Evolutionary conservation across 2,113 vertebrate genomes (phyloP), one percentile per base, ranked within the genome.

Genomic region (Chroicocephalus ridibundus): DNA sequence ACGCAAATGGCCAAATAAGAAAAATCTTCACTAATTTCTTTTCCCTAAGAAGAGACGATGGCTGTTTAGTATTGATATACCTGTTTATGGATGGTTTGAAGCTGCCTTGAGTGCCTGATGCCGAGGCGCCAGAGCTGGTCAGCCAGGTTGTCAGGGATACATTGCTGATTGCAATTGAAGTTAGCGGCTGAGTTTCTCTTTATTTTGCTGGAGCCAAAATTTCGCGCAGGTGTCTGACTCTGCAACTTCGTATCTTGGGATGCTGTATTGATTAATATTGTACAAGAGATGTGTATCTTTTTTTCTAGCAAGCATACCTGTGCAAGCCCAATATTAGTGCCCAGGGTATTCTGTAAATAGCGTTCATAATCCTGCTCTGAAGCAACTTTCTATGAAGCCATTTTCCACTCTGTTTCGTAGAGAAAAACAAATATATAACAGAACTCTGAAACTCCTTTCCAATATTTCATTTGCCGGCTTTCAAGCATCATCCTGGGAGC

Each of bases 341-440:
- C 93, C 79, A 31, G 46, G 86, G 91, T 95, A 71, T 93, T 94
- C 75, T 93, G 75, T 82, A 95, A 96, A 95, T 84, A 90, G 58
- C n/a, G 3, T 95, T 95, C 66, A 74, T 95, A 95, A 95, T 94
- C 54, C 75, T 80, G 58, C 64, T 95, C 66, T 82, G 70, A 93
- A 94, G 34, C 78, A 80, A 90, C 96, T 93, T 96, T 93, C 70
- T 88, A 64, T 88, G 84, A 88, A 97, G 89, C 75, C 55, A 36
- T 95, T 97, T 97, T 91, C 94, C 58, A 91, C 86, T 82, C 75
- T 96, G 71, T 94, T 96, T 96, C 93, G 42, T 85, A 66, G 71
- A 96, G 89, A 88, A 94, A 96, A 97, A 96, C 96, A 97, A 97
- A 97, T 78, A 96, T 22, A 46, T 77, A 88, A 93, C 87, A 96